phyloP scores from a whole-genome alignment of 2,888 invertebrate genomes.

The Nematopogon swammerdamellus region DNA sequence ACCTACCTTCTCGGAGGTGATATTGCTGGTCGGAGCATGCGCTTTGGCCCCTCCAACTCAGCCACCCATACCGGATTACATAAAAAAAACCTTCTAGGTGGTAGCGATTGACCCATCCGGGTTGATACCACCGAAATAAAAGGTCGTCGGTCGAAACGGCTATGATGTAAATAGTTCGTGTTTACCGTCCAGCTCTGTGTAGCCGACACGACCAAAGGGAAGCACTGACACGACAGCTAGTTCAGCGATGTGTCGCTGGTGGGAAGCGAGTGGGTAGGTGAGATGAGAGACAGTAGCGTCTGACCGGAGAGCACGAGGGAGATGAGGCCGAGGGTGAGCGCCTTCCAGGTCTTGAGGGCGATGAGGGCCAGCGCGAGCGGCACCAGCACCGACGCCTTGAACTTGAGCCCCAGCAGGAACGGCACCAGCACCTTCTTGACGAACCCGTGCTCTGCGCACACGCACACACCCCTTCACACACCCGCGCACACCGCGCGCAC shows the following conservation, averaged over 20 bases:
- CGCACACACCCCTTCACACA: conserved; percentile 6
- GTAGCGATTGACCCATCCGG: no score
- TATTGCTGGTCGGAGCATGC: no score
- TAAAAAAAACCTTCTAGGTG: no score
- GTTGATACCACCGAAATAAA: no score
- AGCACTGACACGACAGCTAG: conserved; percentile 73
- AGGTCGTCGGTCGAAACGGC: no score
- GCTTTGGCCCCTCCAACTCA: no score
- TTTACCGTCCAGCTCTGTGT: conserved; percentile 73
- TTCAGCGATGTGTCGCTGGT: not conserved
- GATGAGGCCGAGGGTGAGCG: conserved; percentile 78
- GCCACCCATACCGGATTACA: no score
- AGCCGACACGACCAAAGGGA: conserved; percentile 78
- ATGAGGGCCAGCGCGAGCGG: conserved; percentile 79
- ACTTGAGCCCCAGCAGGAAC: conserved; percentile 81
- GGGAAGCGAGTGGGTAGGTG: not conserved
- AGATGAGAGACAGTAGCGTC: not conserved
- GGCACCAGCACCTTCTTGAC: conserved; percentile 83
- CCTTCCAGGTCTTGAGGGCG: conserved; percentile 88
- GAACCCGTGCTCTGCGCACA: conserved; percentile 70
- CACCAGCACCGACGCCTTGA: conserved; percentile 80
- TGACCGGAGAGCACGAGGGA: conserved; percentile 77
- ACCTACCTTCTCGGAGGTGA: no score
- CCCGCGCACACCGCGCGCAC: no score
- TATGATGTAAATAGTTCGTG: not conserved